These are phyloP conservation scores for Odocoileus virginianus DNA, from an alignment of 2,113 vertebrate genomes.

Conservation along the genomic window DNA sequence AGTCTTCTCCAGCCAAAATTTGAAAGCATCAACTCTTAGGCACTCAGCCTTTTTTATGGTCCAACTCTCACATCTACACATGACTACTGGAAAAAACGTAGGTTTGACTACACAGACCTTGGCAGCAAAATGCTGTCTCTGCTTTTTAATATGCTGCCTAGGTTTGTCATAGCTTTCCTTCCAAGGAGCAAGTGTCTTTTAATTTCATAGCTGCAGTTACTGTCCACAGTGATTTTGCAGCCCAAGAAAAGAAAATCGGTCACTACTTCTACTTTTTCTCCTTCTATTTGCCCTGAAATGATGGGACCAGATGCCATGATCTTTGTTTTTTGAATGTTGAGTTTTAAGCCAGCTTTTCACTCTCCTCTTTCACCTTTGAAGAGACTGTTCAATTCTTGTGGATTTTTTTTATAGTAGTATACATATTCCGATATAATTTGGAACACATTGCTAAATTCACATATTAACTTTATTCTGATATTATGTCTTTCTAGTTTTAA, in stretches of 20 bases:
- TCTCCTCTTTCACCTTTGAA: neutral
- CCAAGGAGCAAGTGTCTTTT: neutral
- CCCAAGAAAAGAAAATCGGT: neutral
- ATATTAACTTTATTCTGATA: neutral
- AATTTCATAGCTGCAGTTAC: neutral
- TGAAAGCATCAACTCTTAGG: neutral
- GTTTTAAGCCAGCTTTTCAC: neutral
- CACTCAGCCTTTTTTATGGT: neutral
- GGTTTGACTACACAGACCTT: neutral
- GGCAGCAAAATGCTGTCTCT: neutral
- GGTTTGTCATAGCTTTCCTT: neutral
- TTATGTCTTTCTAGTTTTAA: neutral
- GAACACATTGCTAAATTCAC: neutral
- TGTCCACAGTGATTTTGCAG: neutral
- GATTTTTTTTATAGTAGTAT: neutral
- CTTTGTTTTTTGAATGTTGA: neutral
- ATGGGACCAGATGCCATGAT: neutral
- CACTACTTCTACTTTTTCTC: neutral
- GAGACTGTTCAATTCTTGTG: neutral
- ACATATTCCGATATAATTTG: neutral
- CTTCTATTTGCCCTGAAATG: neutral
- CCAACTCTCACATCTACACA: neutral
- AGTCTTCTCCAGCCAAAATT: neutral
- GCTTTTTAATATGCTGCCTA: neutral
- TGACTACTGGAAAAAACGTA: neutral